Conservation (phyloP, 2,888 invertebrate genomes). For the Drosophila melanosoma region DNA sequence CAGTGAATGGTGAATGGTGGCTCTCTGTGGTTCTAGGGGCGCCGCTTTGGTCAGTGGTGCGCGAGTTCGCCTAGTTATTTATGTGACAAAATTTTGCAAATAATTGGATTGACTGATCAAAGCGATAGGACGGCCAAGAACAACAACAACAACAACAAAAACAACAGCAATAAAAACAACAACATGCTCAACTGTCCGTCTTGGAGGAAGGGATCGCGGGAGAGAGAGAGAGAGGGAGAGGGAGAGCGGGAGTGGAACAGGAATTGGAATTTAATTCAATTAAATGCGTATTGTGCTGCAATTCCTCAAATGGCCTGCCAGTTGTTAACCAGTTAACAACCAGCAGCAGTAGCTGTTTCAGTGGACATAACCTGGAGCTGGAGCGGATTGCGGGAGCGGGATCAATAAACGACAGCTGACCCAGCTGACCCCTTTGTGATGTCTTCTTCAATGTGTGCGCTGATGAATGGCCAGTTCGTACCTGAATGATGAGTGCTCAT, state of each 20-base stretch:
- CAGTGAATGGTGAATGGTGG: constrained; percentile 12
- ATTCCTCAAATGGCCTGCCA: constrained; percentile 78
- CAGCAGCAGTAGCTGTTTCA: neutral
- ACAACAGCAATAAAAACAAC: constrained; percentile 2
- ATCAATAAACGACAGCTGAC: constrained; percentile 60
- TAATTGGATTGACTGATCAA: constrained; percentile 85
- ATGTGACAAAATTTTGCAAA: constrained; percentile 85
- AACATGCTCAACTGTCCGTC: neutral
- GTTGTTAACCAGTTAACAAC: constrained; percentile 59
- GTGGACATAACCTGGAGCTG: neutral
- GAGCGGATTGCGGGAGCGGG: constrained; percentile 7
- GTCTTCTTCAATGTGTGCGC: constrained; percentile 60
- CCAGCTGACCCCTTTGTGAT: constrained; percentile 70
- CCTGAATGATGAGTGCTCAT: constrained; percentile 73
- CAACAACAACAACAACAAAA: constrained; percentile 7
- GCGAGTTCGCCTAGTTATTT: constrained; percentile 81
- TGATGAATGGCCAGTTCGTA: constrained; percentile 54
- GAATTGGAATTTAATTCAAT: constrained; percentile 84
- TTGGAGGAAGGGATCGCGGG: neutral
- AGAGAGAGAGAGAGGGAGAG: too few species aligned
- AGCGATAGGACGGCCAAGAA: constrained; percentile 76
- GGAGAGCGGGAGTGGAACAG: constrained; percentile 20
- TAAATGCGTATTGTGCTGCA: constrained; percentile 82
- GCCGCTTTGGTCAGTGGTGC: constrained; percentile 38
- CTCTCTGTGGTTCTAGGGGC: constrained; percentile 43